Evolutionary conservation across 1,140 invertebrate species (phyloP), one percentile per base, ranked within the genome.

Genomic region (Apis dorsata): DNA sequence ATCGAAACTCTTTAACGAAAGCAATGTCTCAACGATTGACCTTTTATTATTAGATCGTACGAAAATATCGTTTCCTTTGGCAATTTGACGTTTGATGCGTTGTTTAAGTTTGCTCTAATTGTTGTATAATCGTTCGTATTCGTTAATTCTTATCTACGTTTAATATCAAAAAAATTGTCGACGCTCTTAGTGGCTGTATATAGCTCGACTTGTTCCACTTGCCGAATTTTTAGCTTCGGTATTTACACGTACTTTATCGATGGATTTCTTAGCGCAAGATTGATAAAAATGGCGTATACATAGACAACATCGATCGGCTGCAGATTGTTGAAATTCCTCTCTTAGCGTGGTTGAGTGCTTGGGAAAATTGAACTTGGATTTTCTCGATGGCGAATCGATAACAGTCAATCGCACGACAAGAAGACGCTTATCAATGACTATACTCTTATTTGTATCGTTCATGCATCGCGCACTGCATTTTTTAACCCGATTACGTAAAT

Each of bases 331-430:
- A 53, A 51, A 81, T 81, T 81, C 60, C 53, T 81, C 53, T 59
- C 10, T 68, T 17, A 51, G 28, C 60, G 51, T 71, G 81, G 68
- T 65, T 59, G 51, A 51, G 19, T 28, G 66, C 59, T 51, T 28
- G 49, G 34, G 75, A 83, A 83, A 83, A 83, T 83, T 83, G 77
- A 79, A 83, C 24, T 21, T 44, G 77, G 66, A 79, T 83, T 83
- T 83, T 66, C 55, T 49, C 28, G 34, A 44, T 44, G 51, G 53
- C 51, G 62, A 73, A 74, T 74, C 79, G 70, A 81, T 81, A n/a
- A 13, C 49, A 8, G 34, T 17, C 28, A 24, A 10, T 79, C 77
- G 66, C 70, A 9, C 19, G 77, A 60, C 55, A 71, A 28, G 66
- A 28, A 49, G 77, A 60, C 77, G 55, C 77, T 69, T 71, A 60